Evolutionary conservation across 1,140 invertebrate genomes (phyloP).

Genomic region (Neelides sp.): DNA sequence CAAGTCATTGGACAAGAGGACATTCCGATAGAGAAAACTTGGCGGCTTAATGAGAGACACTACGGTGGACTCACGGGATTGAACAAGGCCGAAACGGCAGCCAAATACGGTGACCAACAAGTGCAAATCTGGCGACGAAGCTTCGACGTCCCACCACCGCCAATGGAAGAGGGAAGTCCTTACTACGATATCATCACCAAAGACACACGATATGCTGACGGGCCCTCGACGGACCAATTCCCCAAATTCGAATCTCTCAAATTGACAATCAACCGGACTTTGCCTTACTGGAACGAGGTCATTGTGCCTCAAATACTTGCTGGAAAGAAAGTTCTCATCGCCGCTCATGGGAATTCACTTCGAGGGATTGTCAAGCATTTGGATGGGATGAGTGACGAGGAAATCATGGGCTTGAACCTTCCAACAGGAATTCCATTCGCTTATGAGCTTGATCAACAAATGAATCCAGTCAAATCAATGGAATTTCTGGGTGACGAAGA

Average conservation of each 20-base stretch:
- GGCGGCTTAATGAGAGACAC: slow-evolving; percentile 87
- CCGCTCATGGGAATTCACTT: slow-evolving; percentile 90
- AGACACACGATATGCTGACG: slow-evolving; percentile 60
- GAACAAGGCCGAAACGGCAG: slow-evolving; percentile 89
- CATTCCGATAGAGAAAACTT: slow-evolving; percentile 68
- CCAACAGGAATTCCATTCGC: slow-evolving; percentile 93
- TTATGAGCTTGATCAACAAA: slow-evolving; percentile 80
- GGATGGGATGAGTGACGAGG: slow-evolving; percentile 74
- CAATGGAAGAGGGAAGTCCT: slow-evolving; percentile 68
- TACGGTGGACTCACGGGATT: slow-evolving; percentile 87
- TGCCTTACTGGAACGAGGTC: slow-evolving; percentile 90
- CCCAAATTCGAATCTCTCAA: slow-evolving; percentile 87
- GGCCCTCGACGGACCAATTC: slow-evolving; percentile 65
- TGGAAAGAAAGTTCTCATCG: slow-evolving; percentile 80
- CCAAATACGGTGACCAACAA: slow-evolving; percentile 84
- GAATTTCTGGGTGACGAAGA: slow-evolving; percentile 88
- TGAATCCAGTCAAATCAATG: slow-evolving; percentile 80
- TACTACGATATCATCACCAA: slow-evolving; percentile 74
- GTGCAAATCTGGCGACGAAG: slow-evolving; percentile 89
- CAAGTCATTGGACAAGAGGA: slow-evolving; percentile 65
- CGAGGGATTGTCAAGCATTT: slow-evolving; percentile 90
- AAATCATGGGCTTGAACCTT: slow-evolving; percentile 82
- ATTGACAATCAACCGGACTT: slow-evolving; percentile 71
- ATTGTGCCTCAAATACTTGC: slow-evolving; percentile 83
- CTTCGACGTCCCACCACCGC: slow-evolving; percentile 81